Evolutionary conservation across 2,888 invertebrate genomes (phyloP), one percentile per base, ranked within the genome.

Genomic region (Venusia cambrica): DNA sequence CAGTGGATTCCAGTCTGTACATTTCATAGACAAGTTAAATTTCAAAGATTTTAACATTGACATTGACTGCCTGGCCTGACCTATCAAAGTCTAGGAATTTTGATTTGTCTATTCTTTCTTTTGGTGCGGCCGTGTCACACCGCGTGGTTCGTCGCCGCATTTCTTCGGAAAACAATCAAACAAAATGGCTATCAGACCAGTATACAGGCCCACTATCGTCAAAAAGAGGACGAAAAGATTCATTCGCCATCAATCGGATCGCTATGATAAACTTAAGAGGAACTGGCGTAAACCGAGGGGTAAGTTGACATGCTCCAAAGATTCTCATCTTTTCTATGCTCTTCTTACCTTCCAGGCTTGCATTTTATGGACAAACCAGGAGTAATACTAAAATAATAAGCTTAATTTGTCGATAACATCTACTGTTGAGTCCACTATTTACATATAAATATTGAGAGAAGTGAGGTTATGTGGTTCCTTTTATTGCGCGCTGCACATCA

Each of bases 251-350:
- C 99, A 99, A 85, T 97, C 97, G 70, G 99, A 99, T 88, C 92
- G 99, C 77, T 99, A 98, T 93, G 93, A 92, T 57, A 97, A 97
- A 88, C 90, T 98, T 55, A 97, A 95, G 92, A 91, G 94, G 57
- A 97, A 96, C 92, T 99, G 99, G 99, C 94, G 99, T 76, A 99
- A 98, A 89, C 99, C 99, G 8, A 98, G 98, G 89, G 99, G 88
- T 88, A 71, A 57, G 74, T 42, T 45, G 37, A 46, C 54, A 44
- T 51, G 51, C 43, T 45, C 18, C 29, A 12, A n/a, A 12, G 14
- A 18, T 3, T 15, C 6, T 5, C 24, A 17, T 2, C 5, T 7
- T 18, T 26, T 26, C 13, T 26, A 15, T 25, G 25, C 21, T 29
- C n/a, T n/a, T n/a, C n/a, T n/a, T n/a, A n/a, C n/a, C n/a, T 20